Percentiles rank a stretch among this genome's conserved stretches.
These are phyloP conservation scores for Cerastis leucographa DNA, from an alignment of 2,888 invertebrate genomes.

Conservation along the genomic window DNA sequence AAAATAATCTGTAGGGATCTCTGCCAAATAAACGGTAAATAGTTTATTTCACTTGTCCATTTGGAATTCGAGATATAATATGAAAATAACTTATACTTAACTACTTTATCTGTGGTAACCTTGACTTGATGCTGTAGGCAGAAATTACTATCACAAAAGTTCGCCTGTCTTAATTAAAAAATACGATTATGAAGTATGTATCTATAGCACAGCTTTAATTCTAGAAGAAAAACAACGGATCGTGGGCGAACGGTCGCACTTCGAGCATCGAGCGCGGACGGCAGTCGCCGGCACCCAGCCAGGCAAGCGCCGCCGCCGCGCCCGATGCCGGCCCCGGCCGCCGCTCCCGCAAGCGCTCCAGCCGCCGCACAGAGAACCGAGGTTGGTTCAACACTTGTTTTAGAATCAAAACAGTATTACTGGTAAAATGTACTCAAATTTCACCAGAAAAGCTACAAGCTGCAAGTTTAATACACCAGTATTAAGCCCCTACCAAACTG, in stretches of 20 bases:
- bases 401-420: neutral
- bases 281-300: constrained; percentile 76
- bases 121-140: neutral
- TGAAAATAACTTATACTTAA: neutral
- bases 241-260: constrained; percentile 78
- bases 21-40: neutral
- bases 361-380: constrained; percentile 51
- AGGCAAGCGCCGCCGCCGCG: constrained; percentile 56
- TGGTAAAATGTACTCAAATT: neutral
- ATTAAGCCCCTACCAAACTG: neutral
- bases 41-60: neutral
- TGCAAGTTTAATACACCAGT: neutral
- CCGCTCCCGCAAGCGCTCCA: constrained; percentile 73
- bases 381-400: constrained; percentile 23
- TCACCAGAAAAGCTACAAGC: neutral
- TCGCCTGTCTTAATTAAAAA: neutral
- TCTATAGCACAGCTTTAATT: constrained; percentile 41
- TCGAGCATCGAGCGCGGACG: constrained; percentile 81
- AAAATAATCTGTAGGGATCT: neutral
- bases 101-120: neutral
- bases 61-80: neutral
- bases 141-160: neutral
- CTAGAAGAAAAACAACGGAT: constrained; percentile 80
- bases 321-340: constrained; percentile 61
- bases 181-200: neutral